Base-by-base conservation (phyloP, 2,113 vertebrate genomes). In the Sphyrna mokarran region DNA sequence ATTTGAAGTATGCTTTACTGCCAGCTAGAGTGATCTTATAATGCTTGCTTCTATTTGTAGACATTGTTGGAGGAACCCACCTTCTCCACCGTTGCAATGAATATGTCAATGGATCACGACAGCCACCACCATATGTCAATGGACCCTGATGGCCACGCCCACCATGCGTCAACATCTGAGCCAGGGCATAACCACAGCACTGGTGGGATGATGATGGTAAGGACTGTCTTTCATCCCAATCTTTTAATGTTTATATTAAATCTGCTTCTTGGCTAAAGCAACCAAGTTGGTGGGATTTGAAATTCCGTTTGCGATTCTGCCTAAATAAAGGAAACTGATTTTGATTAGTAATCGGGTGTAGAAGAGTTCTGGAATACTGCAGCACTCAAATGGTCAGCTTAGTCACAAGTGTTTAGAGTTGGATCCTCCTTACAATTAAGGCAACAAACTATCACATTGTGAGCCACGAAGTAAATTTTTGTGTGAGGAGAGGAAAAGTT, bases 231-330 rank as follows among this genome's bases (percentile, higher is more conserved):
- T 89, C 96, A 58, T 96, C 95, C 96, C 40, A 76, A 2, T 87
- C 96, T 95, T 97, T 97, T 96, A 54, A 5, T 48, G 96, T 97
- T 97, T 90, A 1, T 63, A 87, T 6, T 33, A 96, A 97, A 97
- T 97, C 97, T 97, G 97, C 96, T 87, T 96, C 95, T 96, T 96
- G 96, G 96, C 69, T 85, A 89, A 96, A 93, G 43, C 18, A 48
- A 33, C 10, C n/a, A 40, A 94, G 91, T 69, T 94, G n/a, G 20
- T 68, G 58, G 9, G n/a, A 23, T 70, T 94, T 11, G 3, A 10
- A 61, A 94, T 94, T 68, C 7, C n/a, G 10, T 37, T 18, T 20
- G 86, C 11, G n/a, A 16, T 66, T 10, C n/a, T 93, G 8, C 4
- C 61, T 68, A 18, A 68, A 68, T 40, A 2, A 43, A 93, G n/a